Conservation (phyloP, 2,888 invertebrate species). For the Aplocera efformata region DNA sequence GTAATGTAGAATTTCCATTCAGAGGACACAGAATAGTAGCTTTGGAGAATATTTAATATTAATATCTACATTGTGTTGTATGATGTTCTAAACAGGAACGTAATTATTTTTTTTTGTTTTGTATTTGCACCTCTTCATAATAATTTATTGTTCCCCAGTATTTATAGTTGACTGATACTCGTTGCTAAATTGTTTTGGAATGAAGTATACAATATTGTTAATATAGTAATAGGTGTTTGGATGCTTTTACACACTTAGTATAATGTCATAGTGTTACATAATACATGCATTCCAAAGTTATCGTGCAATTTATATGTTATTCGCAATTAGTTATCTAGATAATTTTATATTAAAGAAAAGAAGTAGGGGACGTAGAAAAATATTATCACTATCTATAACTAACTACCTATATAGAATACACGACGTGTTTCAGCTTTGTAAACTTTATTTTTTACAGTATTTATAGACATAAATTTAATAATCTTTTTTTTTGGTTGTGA, state of each 20-base stretch:
- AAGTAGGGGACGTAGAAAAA: slow-evolving; percentile 20
- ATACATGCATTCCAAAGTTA: slow-evolving; percentile 49
- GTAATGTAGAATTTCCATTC: too few relatives aligned
- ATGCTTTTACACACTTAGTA: slow-evolving; percentile 75
- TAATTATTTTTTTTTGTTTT: too few relatives aligned
- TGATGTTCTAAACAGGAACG: too few relatives aligned
- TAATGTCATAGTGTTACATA: slow-evolving; percentile 60
- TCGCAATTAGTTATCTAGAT: slow-evolving; percentile 62
- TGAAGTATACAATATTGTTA: slow-evolving; percentile 35
- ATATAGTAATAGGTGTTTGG: slow-evolving; percentile 72
- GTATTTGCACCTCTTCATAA: too few relatives aligned
- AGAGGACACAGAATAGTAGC: too few relatives aligned
- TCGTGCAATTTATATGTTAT: slow-evolving; percentile 58
- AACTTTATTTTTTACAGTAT: slow-evolving; percentile 30
- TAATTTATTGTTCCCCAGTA: too few relatives aligned
- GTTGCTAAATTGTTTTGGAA: slow-evolving; percentile 7
- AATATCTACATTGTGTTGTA: too few relatives aligned
- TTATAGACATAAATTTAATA: slow-evolving; percentile 32
- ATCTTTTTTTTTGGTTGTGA: slow-evolving; percentile 56
- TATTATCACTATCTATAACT: slow-evolving; percentile 17
- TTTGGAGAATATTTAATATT: too few relatives aligned
- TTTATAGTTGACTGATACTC: too few relatives aligned
- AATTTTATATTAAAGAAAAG: slow-evolving; percentile 61
- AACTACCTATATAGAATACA: slow-evolving; percentile 32
- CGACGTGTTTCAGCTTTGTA: slow-evolving; percentile 39